Evolutionary conservation across 2,888 invertebrate species (phyloP), one percentile per base, ranked within the genome.

Genomic region (Pardosa pseudoannulata): DNA sequence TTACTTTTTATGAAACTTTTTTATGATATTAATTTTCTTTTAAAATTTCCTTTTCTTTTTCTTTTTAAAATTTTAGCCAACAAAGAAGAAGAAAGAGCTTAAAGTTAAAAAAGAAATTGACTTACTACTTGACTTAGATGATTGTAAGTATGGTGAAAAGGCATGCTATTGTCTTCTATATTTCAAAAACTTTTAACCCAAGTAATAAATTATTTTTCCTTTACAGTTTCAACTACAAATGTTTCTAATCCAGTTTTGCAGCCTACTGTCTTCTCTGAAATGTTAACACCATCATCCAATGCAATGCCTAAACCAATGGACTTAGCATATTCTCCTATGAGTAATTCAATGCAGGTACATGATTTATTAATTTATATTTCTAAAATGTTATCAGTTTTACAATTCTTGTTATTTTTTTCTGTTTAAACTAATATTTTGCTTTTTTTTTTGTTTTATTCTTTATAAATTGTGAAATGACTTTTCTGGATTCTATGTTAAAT

Each of bases 91-190:
- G 7, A 72, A 81, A 28, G 68, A 50, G 16, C 36, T 85, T 16
- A 88, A 88, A 86, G 90, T 91, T 11, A 93, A 93, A 90, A 93
- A 95, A 5, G 96, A 96, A 92, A 92, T 96, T 88, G 97, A 97
- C 91, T 92, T 97, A 19, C 92, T 98, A 11, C 91, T 98, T 50
- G 97, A 97, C 91, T 92, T 98, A 89, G 96, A 96, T 91, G 94
- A 94, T 90, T 92, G 94, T 93, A 94, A 94, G 90, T 90, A 29
- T 32, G 32, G 29, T 31, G 28, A 65, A 16, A 29, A 29, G 3
- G 0, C 41, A 7, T 50, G 16, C 28, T 46, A 50, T 29, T 36
- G 5, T 36, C 5, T 36, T 36, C 9, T 36, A 36, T 7, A 36
- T 7, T 23, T 36, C 6, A 29, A 31, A 16, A 11, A 65, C 23